phyloP scores from a whole-genome alignment of 2,113 vertebrate species.

The Lophius piscatorius region DNA sequence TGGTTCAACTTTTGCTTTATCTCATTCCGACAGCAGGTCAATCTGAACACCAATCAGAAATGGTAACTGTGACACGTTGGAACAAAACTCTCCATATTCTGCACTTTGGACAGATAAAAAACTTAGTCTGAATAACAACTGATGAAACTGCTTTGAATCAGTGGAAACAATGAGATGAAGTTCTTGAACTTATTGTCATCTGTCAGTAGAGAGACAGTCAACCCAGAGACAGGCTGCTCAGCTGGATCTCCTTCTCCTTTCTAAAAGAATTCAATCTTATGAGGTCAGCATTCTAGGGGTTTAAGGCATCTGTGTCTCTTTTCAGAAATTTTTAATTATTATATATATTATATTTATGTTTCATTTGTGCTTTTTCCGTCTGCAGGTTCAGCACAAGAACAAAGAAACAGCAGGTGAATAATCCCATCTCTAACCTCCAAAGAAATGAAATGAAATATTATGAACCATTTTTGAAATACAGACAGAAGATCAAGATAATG shows the following conservation, averaged over 20 bases:
- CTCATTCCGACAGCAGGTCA: background rate
- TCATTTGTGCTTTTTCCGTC: constrained; percentile 4
- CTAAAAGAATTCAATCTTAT: constrained; percentile 1
- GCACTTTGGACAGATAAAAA: too few relatives aligned
- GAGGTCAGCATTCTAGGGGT: background rate
- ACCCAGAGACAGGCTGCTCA: constrained; percentile 36
- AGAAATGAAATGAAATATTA: background rate
- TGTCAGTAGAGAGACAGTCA: constrained; percentile 5
- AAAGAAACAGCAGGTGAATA: background rate
- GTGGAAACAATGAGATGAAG: background rate
- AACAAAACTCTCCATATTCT: constrained; percentile 23
- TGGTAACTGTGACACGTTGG: constrained; percentile 4
- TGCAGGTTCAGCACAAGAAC: background rate
- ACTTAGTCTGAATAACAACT: too few relatives aligned
- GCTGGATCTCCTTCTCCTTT: background rate
- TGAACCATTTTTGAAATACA: background rate
- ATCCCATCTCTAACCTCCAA: too few relatives aligned
- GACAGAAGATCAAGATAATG: background rate
- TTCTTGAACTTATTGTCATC: background rate
- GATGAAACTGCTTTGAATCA: too few relatives aligned
- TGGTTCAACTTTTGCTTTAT: background rate
- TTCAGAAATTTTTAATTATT: background rate
- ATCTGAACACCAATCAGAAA: background rate
- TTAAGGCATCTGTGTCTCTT: constrained; percentile 32
- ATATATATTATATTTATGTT: too few relatives aligned